Conservation (phyloP, 1,140 invertebrate species). For the Zaprionus gabonicus region DNA sequence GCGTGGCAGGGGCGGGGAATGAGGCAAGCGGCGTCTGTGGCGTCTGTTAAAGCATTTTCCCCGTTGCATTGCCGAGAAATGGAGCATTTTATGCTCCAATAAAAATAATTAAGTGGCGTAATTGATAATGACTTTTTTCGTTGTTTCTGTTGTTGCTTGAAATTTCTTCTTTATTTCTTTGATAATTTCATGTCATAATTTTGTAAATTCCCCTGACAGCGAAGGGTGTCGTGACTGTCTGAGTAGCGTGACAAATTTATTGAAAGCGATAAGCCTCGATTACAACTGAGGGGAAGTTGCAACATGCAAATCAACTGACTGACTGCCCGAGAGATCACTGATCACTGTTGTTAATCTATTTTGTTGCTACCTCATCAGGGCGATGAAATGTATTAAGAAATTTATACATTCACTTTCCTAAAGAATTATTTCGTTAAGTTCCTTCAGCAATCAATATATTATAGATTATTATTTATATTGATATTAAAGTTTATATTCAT, state of each 20-base stretch:
- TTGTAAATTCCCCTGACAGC: constrained; percentile 43
- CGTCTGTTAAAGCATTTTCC: constrained; percentile 31
- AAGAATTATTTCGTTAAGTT: too few species aligned
- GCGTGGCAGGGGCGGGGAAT: not conserved
- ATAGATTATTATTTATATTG: too few species aligned
- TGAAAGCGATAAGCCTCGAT: constrained; percentile 40
- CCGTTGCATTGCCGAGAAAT: constrained; percentile 62
- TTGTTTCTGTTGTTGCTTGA: constrained; percentile 15
- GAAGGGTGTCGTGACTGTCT: constrained; percentile 14
- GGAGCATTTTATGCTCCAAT: constrained; percentile 82
- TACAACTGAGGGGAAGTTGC: constrained; percentile 27
- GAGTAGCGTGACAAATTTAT: constrained; percentile 57
- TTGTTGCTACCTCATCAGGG: not conserved
- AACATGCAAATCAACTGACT: constrained; percentile 38
- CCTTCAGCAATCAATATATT: too few species aligned
- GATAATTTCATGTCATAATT: constrained; percentile 69
- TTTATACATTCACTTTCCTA: too few species aligned
- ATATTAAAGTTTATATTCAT: too few species aligned
- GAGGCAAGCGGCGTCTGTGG: constrained; percentile 1
- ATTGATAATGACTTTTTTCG: constrained; percentile 74
- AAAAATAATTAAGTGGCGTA: constrained; percentile 82
- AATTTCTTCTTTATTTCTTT: constrained; percentile 45
- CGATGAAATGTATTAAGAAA: not conserved
- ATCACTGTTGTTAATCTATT: not conserved
- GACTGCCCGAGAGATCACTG: constrained; percentile 7